phyloP scores from a whole-genome alignment of 2,113 vertebrate species.

The Vombatus ursinus region DNA sequence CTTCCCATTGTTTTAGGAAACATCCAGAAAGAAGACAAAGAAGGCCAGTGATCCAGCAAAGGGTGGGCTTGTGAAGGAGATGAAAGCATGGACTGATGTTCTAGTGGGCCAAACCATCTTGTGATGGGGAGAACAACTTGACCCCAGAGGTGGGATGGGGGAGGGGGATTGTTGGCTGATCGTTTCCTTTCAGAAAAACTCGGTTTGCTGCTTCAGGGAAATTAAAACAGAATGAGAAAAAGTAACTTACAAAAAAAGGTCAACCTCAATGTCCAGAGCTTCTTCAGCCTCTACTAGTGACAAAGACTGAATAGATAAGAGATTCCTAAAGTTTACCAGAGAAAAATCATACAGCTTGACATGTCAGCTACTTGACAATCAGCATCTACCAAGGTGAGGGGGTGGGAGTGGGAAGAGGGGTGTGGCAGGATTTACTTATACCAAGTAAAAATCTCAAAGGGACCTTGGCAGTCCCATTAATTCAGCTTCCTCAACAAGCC shows the following conservation, averaged over 20 bases:
- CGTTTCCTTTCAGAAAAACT: neutral
- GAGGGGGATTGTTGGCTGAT: neutral
- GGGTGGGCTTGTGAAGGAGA: neutral
- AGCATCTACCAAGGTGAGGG: neutral
- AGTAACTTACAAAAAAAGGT: neutral
- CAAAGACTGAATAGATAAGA: neutral
- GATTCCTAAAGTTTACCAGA: neutral
- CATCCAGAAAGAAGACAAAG: neutral
- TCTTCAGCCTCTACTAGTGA: neutral
- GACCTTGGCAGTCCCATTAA: neutral
- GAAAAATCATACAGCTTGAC: neutral
- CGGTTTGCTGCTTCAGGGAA: neutral
- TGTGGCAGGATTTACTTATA: neutral
- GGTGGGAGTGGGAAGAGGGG: neutral
- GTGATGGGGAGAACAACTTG: neutral
- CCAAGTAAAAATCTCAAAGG: neutral
- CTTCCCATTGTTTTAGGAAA: neutral
- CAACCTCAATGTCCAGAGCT: neutral
- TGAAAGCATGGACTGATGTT: neutral
- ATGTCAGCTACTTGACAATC: neutral
- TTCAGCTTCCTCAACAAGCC: neutral
- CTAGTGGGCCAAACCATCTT: neutral
- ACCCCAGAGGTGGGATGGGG: neutral
- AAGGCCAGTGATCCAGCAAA: neutral
- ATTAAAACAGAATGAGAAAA: neutral